Evolutionary conservation across 2,888 invertebrate species (phyloP).

Genomic region (Pasiphila rectangulata): DNA sequence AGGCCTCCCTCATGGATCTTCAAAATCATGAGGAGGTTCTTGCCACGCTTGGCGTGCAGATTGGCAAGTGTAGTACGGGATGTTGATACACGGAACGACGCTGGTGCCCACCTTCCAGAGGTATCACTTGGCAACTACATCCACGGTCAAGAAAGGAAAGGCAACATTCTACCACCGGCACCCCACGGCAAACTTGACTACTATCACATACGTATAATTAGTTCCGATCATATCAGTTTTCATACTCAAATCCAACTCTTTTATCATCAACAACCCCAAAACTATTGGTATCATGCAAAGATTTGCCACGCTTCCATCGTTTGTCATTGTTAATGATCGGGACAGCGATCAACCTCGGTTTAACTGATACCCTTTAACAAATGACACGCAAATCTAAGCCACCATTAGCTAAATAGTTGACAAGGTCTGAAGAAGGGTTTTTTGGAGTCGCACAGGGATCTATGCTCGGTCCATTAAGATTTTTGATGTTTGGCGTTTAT

Average conservation of each 20-base stretch:
- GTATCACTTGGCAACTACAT: too few relatives aligned
- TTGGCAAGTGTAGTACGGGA: too few relatives aligned
- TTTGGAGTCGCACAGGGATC: conserved; percentile 9
- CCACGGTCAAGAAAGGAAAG: too few relatives aligned
- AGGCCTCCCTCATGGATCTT: too few relatives aligned
- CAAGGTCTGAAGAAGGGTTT: conserved; percentile 12
- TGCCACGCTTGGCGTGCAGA: too few relatives aligned
- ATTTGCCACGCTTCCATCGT: conserved; percentile 39
- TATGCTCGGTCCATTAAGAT: not conserved
- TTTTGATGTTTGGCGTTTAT: not conserved
- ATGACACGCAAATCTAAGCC: conserved; percentile 30
- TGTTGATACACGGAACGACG: too few relatives aligned
- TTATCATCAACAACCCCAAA: conserved; percentile 12
- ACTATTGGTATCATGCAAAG: conserved; percentile 20
- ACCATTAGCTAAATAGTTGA: conserved; percentile 23
- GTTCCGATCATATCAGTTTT: not conserved
- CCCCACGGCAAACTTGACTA: not conserved
- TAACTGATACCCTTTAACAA: conserved; percentile 33
- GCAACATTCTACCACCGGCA: too few relatives aligned
- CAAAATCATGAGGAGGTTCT: too few relatives aligned
- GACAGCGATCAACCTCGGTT: conserved; percentile 24
- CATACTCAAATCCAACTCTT: conserved; percentile 20
- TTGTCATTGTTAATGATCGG: conserved; percentile 39
- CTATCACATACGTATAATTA: not conserved
- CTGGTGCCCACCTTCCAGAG: too few relatives aligned